Evolutionary conservation across 2,797 vertebrate species (phyloP), one percentile per base, ranked within the genome.

Genomic region (Varecia variegata): DNA sequence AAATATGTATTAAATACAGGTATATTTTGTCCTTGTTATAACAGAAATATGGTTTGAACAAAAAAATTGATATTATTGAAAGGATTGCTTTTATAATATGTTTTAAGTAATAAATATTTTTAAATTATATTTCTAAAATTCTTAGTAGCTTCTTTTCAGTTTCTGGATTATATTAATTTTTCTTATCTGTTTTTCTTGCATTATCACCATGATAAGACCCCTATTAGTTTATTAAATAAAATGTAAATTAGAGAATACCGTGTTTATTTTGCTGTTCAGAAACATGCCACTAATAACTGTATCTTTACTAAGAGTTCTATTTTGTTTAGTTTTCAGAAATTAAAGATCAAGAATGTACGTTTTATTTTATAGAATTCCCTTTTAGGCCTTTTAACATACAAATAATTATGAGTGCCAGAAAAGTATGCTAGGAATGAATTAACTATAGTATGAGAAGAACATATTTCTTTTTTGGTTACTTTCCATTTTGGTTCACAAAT

Each of bases 11-110:
- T 86, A 81, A 47, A 38, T 70, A 77, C 9, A 65, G 52, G 35
- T 86, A 45, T 58, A 25, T 93, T 94, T 60, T 89, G 25, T 81
- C 67, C 50, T 93, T 70, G 50, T 62, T 74, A 62, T 76, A 74
- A 86, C n/a, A 52, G 32, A 91, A 89, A 77, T 83, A n/a, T 85
- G 43, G 68, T 93, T 92, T 56, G 21, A 85, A 95, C 85, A 92
- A 87, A 30, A 50, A 38, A 85, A 27, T 71, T 85, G 27, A 25
- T 58, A 58, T 38, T 79, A 27, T 90, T 90, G 40, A 84, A 84
- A 87, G 76, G n/a, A 11, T 70, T 90, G 17, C 54, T 83, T 92
- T 88, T 95, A 35, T 7, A 92, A 32, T 32, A 74, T 62, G 15
- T 87, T 77, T 83, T 68, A 35, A 87, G 12, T 89, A 32, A 21